These are phyloP conservation scores for Enteromius radiatus DNA, from an alignment of 2,797 vertebrate species.

Conservation along the genomic window DNA sequence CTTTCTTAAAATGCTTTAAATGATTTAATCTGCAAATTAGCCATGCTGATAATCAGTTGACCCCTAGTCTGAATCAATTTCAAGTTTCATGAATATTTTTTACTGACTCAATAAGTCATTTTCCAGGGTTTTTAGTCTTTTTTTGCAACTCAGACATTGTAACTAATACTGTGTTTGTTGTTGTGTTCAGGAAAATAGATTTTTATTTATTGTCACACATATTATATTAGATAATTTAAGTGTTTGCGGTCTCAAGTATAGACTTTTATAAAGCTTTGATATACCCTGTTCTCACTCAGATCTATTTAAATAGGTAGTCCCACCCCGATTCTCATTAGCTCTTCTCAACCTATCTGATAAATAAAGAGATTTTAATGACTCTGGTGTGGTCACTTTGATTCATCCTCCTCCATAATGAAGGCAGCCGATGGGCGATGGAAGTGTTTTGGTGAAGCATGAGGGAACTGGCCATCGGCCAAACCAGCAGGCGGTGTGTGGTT, in stretches of 20 bases:
- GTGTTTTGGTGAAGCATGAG: slow-evolving; percentile 29
- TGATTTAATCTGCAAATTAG: not conserved
- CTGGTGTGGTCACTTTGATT: slow-evolving; percentile 13
- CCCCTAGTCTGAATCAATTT: not conserved
- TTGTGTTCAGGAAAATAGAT: not conserved
- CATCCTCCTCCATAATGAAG: slow-evolving; percentile 19
- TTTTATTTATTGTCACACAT: not conserved
- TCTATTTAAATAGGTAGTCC: slow-evolving; percentile 68
- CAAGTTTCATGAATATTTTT: not conserved
- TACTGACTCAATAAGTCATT: not conserved
- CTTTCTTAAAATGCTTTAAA: not conserved
- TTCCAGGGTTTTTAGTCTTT: not conserved
- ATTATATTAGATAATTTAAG: not conserved
- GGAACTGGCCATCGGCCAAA: slow-evolving; percentile 33
- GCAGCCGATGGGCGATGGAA: slow-evolving; percentile 17
- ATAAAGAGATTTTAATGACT: slow-evolving; percentile 29
- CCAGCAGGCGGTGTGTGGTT: slow-evolving; percentile 42
- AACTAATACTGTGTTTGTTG: not conserved
- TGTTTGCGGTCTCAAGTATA: slow-evolving; percentile 39
- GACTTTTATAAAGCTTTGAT: slow-evolving; percentile 66
- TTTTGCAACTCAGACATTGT: not conserved
- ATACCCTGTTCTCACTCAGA: slow-evolving; percentile 66
- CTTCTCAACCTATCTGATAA: slow-evolving; percentile 28
- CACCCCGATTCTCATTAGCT: slow-evolving; percentile 18
- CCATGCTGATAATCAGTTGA: not conserved